Percentiles rank a stretch among this genome's conserved stretches.
Conservation (phyloP, 2,888 invertebrate species). For the Pristionchus mayeri region DNA sequence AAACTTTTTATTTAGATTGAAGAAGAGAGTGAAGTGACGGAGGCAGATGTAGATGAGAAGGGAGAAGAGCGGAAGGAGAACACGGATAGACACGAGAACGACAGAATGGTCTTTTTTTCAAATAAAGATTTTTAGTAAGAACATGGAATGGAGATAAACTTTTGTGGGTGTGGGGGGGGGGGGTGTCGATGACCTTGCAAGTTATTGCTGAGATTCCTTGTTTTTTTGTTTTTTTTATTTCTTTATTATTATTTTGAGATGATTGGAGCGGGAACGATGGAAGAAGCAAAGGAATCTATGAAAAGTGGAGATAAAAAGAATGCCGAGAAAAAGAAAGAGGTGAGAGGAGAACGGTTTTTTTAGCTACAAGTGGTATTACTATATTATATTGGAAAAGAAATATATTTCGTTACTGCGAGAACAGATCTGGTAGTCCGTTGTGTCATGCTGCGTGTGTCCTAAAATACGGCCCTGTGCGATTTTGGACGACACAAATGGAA, state of each 20-base stretch:
- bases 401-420: too few relatives aligned
- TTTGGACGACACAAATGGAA: too few relatives aligned
- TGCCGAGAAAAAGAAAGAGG: constrained; percentile 53
- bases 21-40: constrained; percentile 38
- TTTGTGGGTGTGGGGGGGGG: neutral
- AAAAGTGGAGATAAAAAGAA: constrained; percentile 55
- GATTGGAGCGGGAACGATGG: constrained; percentile 67
- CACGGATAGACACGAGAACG: constrained; percentile 37
- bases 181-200: neutral
- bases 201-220: too few relatives aligned
- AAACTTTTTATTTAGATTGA: neutral
- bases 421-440: too few relatives aligned
- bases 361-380: too few relatives aligned
- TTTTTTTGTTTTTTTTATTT: too few relatives aligned
- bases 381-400: too few relatives aligned
- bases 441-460: too few relatives aligned
- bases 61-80: constrained; percentile 56
- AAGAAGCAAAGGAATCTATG: constrained; percentile 65
- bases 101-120: constrained; percentile 38
- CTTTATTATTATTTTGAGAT: constrained; percentile 50
- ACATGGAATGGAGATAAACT: too few relatives aligned
- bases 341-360: constrained; percentile 12
- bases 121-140: neutral
- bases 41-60: constrained; percentile 64
- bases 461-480: too few relatives aligned